These are phyloP conservation scores for Cygnus buccinator DNA, from an alignment of 2,113 vertebrate genomes.

Conservation along the genomic window DNA sequence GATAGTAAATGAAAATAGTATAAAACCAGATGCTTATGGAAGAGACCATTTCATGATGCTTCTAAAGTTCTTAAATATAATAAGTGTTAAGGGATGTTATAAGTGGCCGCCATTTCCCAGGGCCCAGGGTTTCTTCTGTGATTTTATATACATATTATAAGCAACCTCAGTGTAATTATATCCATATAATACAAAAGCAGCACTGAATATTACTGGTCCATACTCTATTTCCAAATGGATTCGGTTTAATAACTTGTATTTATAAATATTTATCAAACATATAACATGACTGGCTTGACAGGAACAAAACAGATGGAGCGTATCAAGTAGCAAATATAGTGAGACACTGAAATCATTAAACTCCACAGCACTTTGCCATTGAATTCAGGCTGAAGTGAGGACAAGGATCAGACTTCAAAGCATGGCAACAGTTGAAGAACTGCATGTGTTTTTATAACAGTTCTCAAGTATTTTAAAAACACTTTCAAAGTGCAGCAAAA, in stretches of 20 bases:
- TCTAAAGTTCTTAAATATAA: neutral
- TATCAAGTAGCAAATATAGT: neutral
- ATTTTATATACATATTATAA: neutral
- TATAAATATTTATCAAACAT: conserved; percentile 41
- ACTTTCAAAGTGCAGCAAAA: neutral
- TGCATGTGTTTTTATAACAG: neutral
- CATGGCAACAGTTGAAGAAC: neutral
- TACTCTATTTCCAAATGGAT: neutral
- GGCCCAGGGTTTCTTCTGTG: neutral
- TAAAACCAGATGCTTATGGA: neutral
- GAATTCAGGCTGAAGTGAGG: neutral
- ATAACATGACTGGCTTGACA: conserved; percentile 31
- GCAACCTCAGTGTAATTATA: neutral
- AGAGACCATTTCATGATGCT: neutral
- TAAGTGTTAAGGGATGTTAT: neutral
- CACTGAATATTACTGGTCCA: neutral
- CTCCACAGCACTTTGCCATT: neutral
- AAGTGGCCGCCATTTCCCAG: neutral
- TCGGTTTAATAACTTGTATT: conserved; percentile 8
- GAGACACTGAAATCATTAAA: neutral
- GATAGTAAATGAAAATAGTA: neutral
- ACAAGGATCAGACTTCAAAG: neutral
- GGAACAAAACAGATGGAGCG: neutral
- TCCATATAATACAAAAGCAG: neutral
- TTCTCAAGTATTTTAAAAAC: neutral